A percentile compares a stretch with the other conserved stretches of the same genome.
phyloP scores from a whole-genome alignment of 2,797 vertebrate genomes.

The Sebastes jordani region DNA sequence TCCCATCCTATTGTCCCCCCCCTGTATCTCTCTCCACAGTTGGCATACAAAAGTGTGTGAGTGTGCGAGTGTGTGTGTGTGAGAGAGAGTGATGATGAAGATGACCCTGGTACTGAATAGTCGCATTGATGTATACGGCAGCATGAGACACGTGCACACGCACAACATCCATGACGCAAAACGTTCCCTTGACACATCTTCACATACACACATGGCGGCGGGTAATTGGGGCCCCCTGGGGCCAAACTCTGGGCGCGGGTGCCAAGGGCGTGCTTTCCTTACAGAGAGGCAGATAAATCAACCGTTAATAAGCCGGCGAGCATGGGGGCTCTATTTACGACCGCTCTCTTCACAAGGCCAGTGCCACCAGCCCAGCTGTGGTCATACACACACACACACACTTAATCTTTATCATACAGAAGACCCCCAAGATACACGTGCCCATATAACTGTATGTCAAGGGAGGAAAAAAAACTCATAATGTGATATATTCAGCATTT shows the following conservation, averaged over 20 bases:
- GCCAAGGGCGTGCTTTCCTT: constrained; percentile 73
- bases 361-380: constrained; percentile 43
- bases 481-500: constrained; percentile 62
- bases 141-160: constrained; percentile 22
- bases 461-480: constrained; percentile 15
- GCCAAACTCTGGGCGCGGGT: constrained; percentile 50
- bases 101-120: constrained; percentile 67
- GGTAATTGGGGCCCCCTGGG: constrained; percentile 65
- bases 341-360: constrained; percentile 72
- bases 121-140: constrained; percentile 53
- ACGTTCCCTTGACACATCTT: constrained; percentile 39
- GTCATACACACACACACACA: constrained; percentile 14
- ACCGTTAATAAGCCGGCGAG: constrained; percentile 72
- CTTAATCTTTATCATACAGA: constrained; percentile 48
- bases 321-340: constrained; percentile 72
- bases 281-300: constrained; percentile 76
- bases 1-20: constrained; percentile 49
- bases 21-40: constrained; percentile 63
- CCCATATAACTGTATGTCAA: constrained; percentile 44
- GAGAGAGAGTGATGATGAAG: constrained; percentile 59
- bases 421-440: constrained; percentile 44
- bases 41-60: constrained; percentile 26
- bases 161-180: constrained; percentile 35
- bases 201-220: constrained; percentile 28
- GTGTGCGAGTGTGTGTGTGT: background rate